Percentiles rank a stretch among this genome's conserved stretches.
Evolutionary conservation across 2,888 invertebrate genomes (phyloP).

Genomic region (Blera fallax): DNA sequence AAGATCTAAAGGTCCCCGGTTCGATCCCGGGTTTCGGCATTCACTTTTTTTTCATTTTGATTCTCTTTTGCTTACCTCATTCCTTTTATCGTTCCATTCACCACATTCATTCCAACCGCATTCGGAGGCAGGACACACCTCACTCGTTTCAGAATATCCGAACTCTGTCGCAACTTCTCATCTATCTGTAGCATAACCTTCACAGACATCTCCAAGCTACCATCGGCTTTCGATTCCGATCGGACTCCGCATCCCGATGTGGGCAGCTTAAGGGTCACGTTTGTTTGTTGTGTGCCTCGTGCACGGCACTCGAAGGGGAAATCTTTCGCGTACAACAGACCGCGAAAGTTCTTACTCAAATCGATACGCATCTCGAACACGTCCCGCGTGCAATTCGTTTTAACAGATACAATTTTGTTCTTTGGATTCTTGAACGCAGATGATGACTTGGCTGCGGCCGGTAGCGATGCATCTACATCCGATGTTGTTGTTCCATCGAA

Average conservation of each 20-base stretch:
- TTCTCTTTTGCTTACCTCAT: constrained; percentile 32
- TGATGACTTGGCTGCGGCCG: constrained; percentile 28
- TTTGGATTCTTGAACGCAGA: constrained; percentile 73
- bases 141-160: constrained; percentile 86
- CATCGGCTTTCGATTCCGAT: constrained; percentile 83
- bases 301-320: constrained; percentile 88
- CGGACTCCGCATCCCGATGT: constrained; percentile 86
- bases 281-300: constrained; percentile 82
- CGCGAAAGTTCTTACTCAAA: constrained; percentile 85
- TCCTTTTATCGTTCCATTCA: constrained; percentile 55
- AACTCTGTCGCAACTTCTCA: constrained; percentile 87
- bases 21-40: constrained; percentile 75
- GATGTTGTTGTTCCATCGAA: constrained; percentile 43
- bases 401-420: constrained; percentile 84
- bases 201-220: constrained; percentile 85
- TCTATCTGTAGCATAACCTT: constrained; percentile 90
- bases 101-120: constrained; percentile 79
- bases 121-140: constrained; percentile 83
- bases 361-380: constrained; percentile 85
- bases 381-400: constrained; percentile 85
- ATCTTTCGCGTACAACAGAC: constrained; percentile 88
- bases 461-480: constrained; percentile 27
- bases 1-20: constrained; percentile 76
- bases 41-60: constrained; percentile 1
- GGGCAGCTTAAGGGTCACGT: constrained; percentile 78